Percentiles rank a stretch among this genome's conserved stretches.
These are phyloP conservation scores for Myotis myotis DNA, from an alignment of 2,797 vertebrate species.

Conservation along the genomic window DNA sequence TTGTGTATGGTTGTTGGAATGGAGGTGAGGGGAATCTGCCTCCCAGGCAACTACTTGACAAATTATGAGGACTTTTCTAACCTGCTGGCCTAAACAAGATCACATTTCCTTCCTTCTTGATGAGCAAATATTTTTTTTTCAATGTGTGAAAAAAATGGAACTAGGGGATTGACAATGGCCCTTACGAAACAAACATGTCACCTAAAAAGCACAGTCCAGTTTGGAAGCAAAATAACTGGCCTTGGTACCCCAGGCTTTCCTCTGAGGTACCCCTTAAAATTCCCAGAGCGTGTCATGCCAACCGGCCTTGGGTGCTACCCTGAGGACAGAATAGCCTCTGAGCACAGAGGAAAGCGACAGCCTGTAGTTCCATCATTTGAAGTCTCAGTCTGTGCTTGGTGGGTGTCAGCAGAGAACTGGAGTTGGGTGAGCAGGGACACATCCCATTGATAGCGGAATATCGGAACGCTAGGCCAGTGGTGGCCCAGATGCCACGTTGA, in stretches of 20 bases:
- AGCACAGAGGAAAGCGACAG: not conserved
- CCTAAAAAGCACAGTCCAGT: not conserved
- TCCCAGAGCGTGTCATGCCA: too few species aligned
- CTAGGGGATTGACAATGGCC: not conserved
- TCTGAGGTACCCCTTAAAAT: not conserved
- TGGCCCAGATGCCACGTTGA: not conserved
- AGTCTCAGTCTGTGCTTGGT: not conserved
- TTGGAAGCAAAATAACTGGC: not conserved
- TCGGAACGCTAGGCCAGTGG: not conserved
- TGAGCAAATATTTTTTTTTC: not conserved
- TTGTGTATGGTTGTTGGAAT: not conserved
- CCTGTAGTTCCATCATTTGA: not conserved
- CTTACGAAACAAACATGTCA: not conserved
- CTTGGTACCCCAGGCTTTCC: not conserved
- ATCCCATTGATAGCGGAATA: not conserved
- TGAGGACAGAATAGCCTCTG: not conserved
- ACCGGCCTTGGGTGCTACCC: not conserved
- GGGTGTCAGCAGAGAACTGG: not conserved
- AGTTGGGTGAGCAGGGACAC: fast-evolving
- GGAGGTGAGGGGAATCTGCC: not conserved
- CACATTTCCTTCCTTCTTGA: not conserved
- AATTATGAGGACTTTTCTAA: not conserved
- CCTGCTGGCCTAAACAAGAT: not conserved
- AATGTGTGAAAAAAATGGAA: not conserved
- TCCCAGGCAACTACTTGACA: not conserved